Conservation (phyloP, 2,113 vertebrate species). For the Macquaria australasica region DNA sequence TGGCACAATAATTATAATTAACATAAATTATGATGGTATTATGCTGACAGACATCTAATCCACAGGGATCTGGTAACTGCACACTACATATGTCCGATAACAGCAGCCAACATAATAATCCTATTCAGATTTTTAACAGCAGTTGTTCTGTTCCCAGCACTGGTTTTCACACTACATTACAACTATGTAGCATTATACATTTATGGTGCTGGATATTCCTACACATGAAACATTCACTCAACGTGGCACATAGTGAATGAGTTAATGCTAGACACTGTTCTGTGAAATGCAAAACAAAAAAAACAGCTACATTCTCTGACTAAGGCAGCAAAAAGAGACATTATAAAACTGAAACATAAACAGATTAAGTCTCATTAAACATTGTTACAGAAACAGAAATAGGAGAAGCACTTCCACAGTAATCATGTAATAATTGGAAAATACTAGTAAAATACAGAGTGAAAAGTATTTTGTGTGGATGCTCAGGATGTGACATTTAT, state of each 20-base stretch:
- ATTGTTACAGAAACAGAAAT: neutral
- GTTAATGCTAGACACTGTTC: neutral
- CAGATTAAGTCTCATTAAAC: neutral
- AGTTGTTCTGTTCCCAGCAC: conserved; percentile 54
- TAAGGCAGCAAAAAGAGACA: neutral
- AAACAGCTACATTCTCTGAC: neutral
- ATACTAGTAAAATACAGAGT: neutral
- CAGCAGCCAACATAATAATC: conserved; percentile 63
- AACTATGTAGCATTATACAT: conserved; percentile 24
- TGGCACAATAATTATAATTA: conserved; percentile 72
- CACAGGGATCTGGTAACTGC: conserved; percentile 55
- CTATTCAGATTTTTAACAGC: conserved; percentile 37
- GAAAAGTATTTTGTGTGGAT: neutral
- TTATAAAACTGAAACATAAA: neutral
- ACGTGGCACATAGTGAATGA: neutral
- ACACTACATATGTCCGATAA: conserved; percentile 53
- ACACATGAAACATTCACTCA: neutral
- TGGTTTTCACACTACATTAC: conserved; percentile 46
- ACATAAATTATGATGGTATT: conserved; percentile 74
- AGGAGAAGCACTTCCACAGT: neutral
- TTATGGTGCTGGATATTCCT: conserved; percentile 23
- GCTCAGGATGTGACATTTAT: neutral
- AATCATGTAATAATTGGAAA: neutral
- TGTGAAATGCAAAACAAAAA: neutral
- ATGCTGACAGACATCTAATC: conserved; percentile 69